Percentiles rank a stretch among this genome's conserved stretches.
These are phyloP conservation scores for Pachyrhynchus sulphureomaculatus DNA, from an alignment of 1,140 invertebrate species.

Conservation along the genomic window DNA sequence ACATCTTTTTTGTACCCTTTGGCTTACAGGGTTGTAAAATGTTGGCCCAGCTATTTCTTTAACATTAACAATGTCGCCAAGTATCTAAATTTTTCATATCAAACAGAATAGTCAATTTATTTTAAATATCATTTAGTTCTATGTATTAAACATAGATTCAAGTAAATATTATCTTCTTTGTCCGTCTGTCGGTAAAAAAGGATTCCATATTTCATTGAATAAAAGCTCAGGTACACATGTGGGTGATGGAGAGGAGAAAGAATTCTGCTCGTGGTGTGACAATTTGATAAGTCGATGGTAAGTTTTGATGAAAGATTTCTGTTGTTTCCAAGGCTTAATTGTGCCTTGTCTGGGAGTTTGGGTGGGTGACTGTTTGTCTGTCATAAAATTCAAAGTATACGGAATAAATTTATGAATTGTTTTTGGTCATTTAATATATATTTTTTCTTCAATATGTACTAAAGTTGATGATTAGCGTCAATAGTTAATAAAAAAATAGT, in stretches of 20 bases:
- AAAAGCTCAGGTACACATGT: conserved; percentile 44
- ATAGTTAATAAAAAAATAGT: no score
- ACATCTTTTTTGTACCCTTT: no score
- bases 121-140: conserved; percentile 3
- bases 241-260: conserved; percentile 32
- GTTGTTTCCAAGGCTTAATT: conserved; percentile 43
- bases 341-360: conserved; percentile 49
- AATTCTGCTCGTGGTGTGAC: conserved; percentile 9
- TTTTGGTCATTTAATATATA: no score
- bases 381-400: conserved; percentile 13
- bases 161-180: background rate
- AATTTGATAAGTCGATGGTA: conserved; percentile 27
- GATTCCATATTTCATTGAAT: conserved; percentile 36
- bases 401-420: no score
- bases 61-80: no score
- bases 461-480: no score
- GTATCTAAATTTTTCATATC: no score
- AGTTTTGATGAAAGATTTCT: conserved; percentile 47
- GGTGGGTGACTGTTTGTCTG: conserved; percentile 34
- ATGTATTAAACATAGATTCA: background rate
- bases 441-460: no score
- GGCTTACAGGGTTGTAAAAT: no score
- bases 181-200: background rate
- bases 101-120: no score
- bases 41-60: no score